These are phyloP conservation scores for Forbesichthys agassizii DNA, from an alignment of 2,113 vertebrate species.

Conservation along the genomic window DNA sequence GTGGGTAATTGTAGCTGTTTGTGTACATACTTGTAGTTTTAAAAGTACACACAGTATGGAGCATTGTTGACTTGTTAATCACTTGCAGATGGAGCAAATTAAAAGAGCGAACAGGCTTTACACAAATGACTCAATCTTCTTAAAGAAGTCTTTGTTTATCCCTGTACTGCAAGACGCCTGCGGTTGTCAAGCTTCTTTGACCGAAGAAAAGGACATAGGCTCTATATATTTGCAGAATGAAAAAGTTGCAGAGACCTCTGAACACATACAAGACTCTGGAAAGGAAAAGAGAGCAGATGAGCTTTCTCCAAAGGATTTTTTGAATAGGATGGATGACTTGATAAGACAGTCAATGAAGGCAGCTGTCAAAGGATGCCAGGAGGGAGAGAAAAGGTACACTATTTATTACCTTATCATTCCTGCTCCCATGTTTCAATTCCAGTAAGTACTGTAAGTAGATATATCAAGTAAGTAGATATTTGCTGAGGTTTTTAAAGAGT, in stretches of 20 bases:
- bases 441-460: too few species aligned
- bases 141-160: slow-evolving; percentile 85
- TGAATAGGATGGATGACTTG: slow-evolving; percentile 83
- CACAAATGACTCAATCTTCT: slow-evolving; percentile 92
- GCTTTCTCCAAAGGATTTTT: slow-evolving; percentile 83
- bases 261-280: neutral
- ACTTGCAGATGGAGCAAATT: slow-evolving; percentile 90
- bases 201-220: slow-evolving; percentile 30
- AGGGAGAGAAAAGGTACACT: slow-evolving; percentile 67
- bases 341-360: slow-evolving; percentile 86
- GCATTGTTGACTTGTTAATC: neutral
- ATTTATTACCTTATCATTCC: neutral
- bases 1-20: neutral
- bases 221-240: slow-evolving; percentile 25
- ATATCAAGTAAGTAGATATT: too few species aligned
- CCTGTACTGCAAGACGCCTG: slow-evolving; percentile 67
- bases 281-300: slow-evolving; percentile 52
- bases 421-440: too few species aligned
- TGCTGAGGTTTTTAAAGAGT: too few species aligned
- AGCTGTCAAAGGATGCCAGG: slow-evolving; percentile 75
- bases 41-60: neutral
- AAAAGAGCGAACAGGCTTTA: slow-evolving; percentile 91
- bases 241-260: slow-evolving; percentile 15
- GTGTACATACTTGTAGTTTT: neutral
- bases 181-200: slow-evolving; percentile 44